Conservation (phyloP, 1,140 invertebrate species). For the Scaptomyza pallida region DNA sequence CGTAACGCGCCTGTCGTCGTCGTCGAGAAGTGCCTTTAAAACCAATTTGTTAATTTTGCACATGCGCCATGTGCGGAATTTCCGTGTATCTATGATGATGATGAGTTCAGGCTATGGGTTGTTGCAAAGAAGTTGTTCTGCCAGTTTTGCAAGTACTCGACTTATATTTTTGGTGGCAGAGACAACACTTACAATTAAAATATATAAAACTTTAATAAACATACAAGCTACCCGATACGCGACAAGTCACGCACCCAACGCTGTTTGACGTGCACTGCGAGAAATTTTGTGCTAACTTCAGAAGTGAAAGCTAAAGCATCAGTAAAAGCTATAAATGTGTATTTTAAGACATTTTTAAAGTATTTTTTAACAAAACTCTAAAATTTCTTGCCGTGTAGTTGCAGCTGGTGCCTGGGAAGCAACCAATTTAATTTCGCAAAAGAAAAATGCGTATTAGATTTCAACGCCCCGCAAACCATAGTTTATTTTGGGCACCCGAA, state of each 20-base stretch:
- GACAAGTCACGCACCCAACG: slow-evolving; percentile 5
- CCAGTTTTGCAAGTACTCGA: slow-evolving; percentile 65
- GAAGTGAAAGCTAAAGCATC: too few relatives aligned
- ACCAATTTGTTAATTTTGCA: slow-evolving; percentile 59
- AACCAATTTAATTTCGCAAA: slow-evolving; percentile 43
- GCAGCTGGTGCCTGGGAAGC: slow-evolving; percentile 53
- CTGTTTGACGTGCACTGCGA: slow-evolving; percentile 1
- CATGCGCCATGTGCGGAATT: slow-evolving; percentile 32
- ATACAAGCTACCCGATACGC: slow-evolving; percentile 23
- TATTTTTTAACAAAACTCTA: neutral
- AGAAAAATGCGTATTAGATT: slow-evolving; percentile 71
- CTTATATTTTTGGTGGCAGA: slow-evolving; percentile 20
- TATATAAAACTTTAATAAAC: slow-evolving; percentile 63
- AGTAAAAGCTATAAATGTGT: too few relatives aligned
- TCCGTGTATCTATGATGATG: slow-evolving; percentile 31
- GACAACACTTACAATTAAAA: slow-evolving; percentile 65
- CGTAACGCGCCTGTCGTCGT: slow-evolving; percentile 51
- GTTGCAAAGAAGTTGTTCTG: slow-evolving; percentile 45
- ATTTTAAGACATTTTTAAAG: too few relatives aligned
- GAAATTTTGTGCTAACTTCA: too few relatives aligned
- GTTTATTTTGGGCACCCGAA: slow-evolving; percentile 35
- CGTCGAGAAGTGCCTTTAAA: slow-evolving; percentile 15
- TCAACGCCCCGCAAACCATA: slow-evolving; percentile 41
- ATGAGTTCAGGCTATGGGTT: slow-evolving; percentile 41
- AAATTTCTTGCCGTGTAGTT: neutral